Evolutionary conservation across 2,113 vertebrate species (phyloP).

Genomic region (Aplodontia rufa): DNA sequence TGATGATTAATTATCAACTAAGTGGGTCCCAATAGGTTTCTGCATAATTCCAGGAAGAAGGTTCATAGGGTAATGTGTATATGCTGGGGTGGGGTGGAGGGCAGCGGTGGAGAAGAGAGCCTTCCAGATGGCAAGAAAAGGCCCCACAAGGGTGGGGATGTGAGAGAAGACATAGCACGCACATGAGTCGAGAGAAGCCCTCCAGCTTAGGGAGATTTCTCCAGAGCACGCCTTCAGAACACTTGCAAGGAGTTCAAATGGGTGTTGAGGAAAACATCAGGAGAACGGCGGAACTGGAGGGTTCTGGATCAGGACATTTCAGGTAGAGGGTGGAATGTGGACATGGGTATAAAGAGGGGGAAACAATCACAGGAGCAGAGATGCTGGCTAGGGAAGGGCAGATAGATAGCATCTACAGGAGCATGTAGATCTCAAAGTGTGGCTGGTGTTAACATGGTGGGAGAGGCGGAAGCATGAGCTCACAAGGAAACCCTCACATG

Average conservation of each 20-base stretch:
- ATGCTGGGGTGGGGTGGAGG: neutral
- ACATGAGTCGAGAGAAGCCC: neutral
- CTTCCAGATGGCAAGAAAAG: neutral
- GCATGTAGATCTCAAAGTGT: rapidly evolving
- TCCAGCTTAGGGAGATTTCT: neutral
- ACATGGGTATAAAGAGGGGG: neutral
- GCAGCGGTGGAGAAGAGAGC: neutral
- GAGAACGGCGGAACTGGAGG: neutral
- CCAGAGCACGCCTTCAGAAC: neutral
- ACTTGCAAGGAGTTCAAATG: neutral
- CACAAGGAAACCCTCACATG: neutral
- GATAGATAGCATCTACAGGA: neutral
- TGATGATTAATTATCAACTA: neutral
- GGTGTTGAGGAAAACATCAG: neutral
- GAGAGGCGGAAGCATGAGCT: neutral
- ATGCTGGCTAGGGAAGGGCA: neutral
- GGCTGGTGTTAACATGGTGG: rapidly evolving
- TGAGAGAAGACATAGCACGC: neutral
- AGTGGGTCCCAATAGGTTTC: neutral
- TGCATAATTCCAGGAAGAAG: neutral
- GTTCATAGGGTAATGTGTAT: neutral
- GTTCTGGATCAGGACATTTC: neutral
- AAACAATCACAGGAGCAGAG: neutral
- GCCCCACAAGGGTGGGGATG: neutral
- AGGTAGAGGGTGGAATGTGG: neutral